Evolutionary conservation across 2,888 invertebrate genomes (phyloP).

Genomic region (Apantesis nais): DNA sequence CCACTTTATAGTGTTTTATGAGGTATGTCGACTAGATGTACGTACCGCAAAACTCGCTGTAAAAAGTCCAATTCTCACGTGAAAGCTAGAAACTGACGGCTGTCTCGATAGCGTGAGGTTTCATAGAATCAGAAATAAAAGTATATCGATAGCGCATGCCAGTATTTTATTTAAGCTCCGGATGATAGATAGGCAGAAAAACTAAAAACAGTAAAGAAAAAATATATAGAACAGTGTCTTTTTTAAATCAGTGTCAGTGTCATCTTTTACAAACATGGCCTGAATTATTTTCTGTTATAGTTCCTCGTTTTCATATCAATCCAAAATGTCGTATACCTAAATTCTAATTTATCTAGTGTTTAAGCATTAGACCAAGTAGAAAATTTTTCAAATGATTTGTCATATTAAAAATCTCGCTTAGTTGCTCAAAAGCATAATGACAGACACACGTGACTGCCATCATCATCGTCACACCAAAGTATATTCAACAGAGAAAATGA

Average conservation of each 20-base stretch:
- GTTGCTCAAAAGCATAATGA: conserved; percentile 27
- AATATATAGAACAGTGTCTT: conserved; percentile 29
- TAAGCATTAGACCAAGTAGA: conserved; percentile 27
- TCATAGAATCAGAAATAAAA: not conserved
- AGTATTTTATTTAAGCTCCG: not conserved
- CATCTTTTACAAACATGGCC: conserved; percentile 29
- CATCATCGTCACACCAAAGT: conserved; percentile 22
- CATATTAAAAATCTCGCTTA: conserved; percentile 18
- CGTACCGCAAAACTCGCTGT: not conserved
- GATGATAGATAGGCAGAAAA: not conserved
- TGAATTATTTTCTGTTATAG: conserved; percentile 21
- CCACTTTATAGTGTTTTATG: not conserved
- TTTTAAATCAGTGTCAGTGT: conserved; percentile 42
- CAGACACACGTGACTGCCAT: conserved; percentile 32
- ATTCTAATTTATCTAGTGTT: conserved; percentile 29
- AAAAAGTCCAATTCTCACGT: not conserved
- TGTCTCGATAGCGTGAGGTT: not conserved
- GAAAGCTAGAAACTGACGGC: not conserved
- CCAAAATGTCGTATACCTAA: conserved; percentile 35
- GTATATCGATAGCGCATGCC: not conserved
- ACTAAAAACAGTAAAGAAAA: conserved; percentile 15
- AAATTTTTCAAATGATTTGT: conserved; percentile 43
- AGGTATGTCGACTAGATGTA: not conserved
- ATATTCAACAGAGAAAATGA: conserved; percentile 48
- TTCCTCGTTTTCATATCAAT: conserved; percentile 20